These are phyloP conservation scores for Saccostrea glomerata DNA, from an alignment of 1,140 invertebrate genomes.

Conservation along the genomic window DNA sequence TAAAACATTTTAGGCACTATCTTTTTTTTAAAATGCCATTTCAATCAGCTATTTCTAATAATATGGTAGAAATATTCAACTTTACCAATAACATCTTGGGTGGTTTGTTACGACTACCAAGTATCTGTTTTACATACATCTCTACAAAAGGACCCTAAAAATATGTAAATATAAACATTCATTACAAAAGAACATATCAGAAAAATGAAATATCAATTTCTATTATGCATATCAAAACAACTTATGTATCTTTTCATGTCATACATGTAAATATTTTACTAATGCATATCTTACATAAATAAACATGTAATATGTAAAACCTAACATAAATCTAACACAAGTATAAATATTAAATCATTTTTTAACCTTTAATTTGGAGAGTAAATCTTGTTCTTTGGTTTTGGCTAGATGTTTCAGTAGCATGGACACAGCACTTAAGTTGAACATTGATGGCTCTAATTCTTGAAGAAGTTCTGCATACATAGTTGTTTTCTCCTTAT, in stretches of 20 bases:
- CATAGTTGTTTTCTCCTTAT: slow-evolving; percentile 49
- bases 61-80: too few relatives aligned
- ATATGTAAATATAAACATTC: background rate
- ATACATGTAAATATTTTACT: too few relatives aligned
- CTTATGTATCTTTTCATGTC: background rate
- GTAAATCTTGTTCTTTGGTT: slow-evolving; percentile 72
- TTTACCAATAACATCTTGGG: slow-evolving; percentile 84
- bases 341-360: background rate
- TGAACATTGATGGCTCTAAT: slow-evolving; percentile 71
- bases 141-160: slow-evolving; percentile 84
- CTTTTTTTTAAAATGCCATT: too few relatives aligned
- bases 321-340: too few relatives aligned
- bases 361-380: slow-evolving; percentile 77
- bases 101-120: slow-evolving; percentile 89
- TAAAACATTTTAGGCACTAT: too few relatives aligned
- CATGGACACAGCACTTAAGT: slow-evolving; percentile 73
- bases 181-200: background rate
- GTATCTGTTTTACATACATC: slow-evolving; percentile 88
- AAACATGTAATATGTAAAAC: too few relatives aligned
- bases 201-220: background rate
- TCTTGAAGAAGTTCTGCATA: slow-evolving; percentile 72
- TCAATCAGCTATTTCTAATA: too few relatives aligned
- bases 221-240: background rate
- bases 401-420: slow-evolving; percentile 76
- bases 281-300: too few relatives aligned